Evolutionary conservation across 1,140 invertebrate genomes (phyloP).

Genomic region (Teleogryllus occipitalis): DNA sequence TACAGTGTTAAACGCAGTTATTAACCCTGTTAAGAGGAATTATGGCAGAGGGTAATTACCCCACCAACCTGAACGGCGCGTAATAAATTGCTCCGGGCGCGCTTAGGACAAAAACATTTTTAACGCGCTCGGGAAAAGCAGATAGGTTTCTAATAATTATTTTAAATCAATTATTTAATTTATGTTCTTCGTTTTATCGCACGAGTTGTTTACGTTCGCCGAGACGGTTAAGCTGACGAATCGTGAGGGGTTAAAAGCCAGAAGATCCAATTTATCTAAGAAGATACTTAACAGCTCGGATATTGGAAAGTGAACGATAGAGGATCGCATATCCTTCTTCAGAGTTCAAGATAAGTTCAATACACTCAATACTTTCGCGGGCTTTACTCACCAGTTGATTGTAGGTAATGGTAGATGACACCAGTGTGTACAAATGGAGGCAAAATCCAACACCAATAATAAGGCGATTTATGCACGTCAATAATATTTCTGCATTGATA

Average conservation of each 20-base stretch:
- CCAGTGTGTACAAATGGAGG: no score
- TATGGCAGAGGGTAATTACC: slow-evolving; percentile 3
- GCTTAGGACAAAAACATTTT: not conserved
- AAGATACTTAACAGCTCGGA: not conserved
- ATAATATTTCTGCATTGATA: no score
- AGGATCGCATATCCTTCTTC: no score
- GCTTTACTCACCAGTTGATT: no score
- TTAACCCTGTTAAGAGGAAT: slow-evolving; percentile 4
- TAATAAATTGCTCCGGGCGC: not conserved
- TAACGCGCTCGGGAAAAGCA: not conserved
- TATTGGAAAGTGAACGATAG: not conserved
- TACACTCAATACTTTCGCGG: no score
- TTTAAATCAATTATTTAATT: slow-evolving; percentile 6
- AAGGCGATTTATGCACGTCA: no score
- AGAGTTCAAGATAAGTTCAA: no score
- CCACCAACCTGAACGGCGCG: not conserved
- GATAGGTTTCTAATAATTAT: not conserved
- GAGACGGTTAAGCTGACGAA: not conserved
- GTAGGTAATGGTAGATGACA: no score
- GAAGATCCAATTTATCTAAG: not conserved
- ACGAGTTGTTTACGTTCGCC: not conserved
- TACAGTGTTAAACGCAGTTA: not conserved
- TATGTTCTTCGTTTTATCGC: not conserved
- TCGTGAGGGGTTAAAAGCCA: not conserved
- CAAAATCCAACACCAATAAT: no score